Evolutionary conservation across 1,140 invertebrate genomes (phyloP).

Genomic region (Tetramorium simillimum): DNA sequence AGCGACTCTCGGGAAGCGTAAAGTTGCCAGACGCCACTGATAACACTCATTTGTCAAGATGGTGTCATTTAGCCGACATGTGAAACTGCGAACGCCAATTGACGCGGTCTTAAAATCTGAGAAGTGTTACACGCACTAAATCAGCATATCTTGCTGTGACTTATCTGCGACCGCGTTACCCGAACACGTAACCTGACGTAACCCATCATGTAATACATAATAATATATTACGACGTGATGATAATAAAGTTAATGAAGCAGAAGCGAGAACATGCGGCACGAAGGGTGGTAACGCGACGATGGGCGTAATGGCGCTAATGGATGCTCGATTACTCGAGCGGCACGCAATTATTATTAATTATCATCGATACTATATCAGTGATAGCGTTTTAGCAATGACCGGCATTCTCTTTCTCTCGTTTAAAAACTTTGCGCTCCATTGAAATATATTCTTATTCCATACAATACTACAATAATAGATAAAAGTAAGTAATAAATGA

Average conservation of each 20-base stretch:
- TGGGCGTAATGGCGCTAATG: conserved; percentile 55
- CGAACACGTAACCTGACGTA: conserved; percentile 27
- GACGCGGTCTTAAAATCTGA: conserved; percentile 56
- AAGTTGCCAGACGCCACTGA: conserved; percentile 49
- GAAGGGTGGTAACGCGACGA: conserved; percentile 44
- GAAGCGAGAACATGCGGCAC: conserved; percentile 41
- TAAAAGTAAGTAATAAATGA: background rate
- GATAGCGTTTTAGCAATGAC: conserved; percentile 20
- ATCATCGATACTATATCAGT: conserved; percentile 41
- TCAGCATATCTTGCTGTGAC: conserved; percentile 53
- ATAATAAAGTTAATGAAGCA: conserved; percentile 58
- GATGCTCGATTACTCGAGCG: conserved; percentile 56
- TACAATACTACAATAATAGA: background rate
- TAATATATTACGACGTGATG: conserved; percentile 67
- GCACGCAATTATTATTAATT: conserved; percentile 59
- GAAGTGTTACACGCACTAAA: conserved; percentile 57
- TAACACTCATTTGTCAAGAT: conserved; percentile 52
- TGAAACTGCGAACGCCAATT: conserved; percentile 3
- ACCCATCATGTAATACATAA: conserved; percentile 65
- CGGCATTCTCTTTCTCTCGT: background rate
- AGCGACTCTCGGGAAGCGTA: background rate
- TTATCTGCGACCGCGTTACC: conserved; percentile 51
- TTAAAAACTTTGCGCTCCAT: background rate
- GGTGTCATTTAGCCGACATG: conserved; percentile 44
- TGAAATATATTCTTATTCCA: background rate